phyloP scores from a whole-genome alignment of 2,888 invertebrate species.

The Himalopsyche kuldschensis region DNA sequence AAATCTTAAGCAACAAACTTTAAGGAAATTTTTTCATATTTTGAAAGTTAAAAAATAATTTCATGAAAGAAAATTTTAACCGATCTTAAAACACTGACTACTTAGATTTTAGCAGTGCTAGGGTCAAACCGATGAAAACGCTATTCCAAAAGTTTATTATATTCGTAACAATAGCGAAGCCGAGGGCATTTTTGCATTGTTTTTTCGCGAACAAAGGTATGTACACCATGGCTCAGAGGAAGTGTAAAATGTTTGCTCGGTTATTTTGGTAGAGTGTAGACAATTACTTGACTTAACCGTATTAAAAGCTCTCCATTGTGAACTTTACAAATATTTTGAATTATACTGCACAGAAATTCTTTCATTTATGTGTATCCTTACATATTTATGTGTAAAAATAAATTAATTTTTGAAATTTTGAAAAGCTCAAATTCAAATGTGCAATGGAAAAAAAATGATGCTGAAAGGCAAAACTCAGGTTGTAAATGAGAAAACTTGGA shows the following conservation, averaged over 20 bases:
- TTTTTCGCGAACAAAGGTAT: not conserved
- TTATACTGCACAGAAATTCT: not conserved
- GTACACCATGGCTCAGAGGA: not conserved
- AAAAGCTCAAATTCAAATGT: too few relatives aligned
- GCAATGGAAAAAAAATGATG: too few relatives aligned
- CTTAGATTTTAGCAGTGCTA: not conserved
- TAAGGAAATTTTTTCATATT: too few relatives aligned
- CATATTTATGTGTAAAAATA: too few relatives aligned
- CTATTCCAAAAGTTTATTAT: not conserved
- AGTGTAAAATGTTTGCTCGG: not conserved
- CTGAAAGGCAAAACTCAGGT: too few relatives aligned
- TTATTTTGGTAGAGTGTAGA: not conserved
- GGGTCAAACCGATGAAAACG: not conserved
- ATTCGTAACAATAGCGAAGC: not conserved
- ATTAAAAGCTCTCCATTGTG: not conserved
- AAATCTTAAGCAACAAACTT: too few relatives aligned
- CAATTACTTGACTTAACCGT: not conserved
- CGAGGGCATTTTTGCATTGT: not conserved
- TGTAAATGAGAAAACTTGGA: too few relatives aligned
- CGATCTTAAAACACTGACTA: not conserved
- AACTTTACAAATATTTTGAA: not conserved
- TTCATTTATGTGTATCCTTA: too few relatives aligned
- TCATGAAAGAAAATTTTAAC: not conserved
- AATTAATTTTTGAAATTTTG: too few relatives aligned
- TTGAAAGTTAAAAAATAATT: too few relatives aligned